phyloP scores from a whole-genome alignment of 2,888 invertebrate species.

The Eulithis prunata region DNA sequence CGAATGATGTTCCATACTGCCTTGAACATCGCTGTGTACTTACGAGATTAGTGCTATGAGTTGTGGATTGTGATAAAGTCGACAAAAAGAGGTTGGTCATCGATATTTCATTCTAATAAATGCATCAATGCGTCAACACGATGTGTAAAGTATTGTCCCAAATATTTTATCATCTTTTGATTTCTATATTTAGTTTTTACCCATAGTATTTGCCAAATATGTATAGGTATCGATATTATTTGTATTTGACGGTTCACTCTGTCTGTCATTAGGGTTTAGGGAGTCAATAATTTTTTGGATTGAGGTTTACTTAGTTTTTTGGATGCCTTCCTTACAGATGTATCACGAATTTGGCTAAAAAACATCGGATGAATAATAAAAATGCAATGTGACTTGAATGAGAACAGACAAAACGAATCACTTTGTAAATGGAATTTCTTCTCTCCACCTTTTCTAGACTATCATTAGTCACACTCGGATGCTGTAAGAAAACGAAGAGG shows the following conservation, averaged over 20 bases:
- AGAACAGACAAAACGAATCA: slow-evolving; percentile 13
- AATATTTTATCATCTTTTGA: no score
- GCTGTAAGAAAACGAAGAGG: slow-evolving; percentile 50
- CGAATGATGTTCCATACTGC: slow-evolving; percentile 39
- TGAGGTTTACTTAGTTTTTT: no score
- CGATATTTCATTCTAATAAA: slow-evolving; percentile 1
- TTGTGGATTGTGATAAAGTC: not conserved
- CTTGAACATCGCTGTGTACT: slow-evolving; percentile 23
- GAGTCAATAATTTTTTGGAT: no score
- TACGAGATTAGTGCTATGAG: slow-evolving; percentile 20
- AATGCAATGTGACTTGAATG: slow-evolving; percentile 9
- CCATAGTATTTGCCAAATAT: no score
- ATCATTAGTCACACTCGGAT: slow-evolving; percentile 38
- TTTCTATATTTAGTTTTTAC: no score
- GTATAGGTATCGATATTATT: no score
- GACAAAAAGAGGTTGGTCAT: slow-evolving; percentile 5
- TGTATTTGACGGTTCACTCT: no score
- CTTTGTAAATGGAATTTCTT: slow-evolving; percentile 16
- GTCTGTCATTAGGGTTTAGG: no score
- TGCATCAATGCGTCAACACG: no score
- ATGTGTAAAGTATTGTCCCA: no score
- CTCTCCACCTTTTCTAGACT: slow-evolving; percentile 17
- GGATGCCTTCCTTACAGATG: no score
- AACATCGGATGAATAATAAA: not conserved
- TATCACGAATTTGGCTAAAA: no score